Evolutionary conservation across 2,888 invertebrate genomes (phyloP).

Genomic region (Hypena proboscidalis): DNA sequence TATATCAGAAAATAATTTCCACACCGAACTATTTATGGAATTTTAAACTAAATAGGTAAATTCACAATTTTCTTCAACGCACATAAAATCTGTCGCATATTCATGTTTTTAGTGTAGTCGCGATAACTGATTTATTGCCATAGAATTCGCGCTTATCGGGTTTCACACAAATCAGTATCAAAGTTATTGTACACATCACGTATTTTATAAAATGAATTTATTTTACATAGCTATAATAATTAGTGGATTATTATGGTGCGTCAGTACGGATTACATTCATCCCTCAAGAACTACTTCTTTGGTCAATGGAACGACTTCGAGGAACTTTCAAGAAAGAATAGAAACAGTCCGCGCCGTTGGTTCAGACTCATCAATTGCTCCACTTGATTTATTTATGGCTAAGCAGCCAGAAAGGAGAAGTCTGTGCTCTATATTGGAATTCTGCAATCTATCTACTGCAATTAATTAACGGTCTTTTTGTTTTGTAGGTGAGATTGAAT

Average conservation of each 20-base stretch:
- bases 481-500: slow-evolving; percentile 40
- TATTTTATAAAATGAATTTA: slow-evolving; percentile 31
- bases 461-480: neutral
- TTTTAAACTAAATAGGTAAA: no score
- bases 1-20: no score
- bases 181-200: slow-evolving; percentile 39
- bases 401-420: slow-evolving; percentile 35
- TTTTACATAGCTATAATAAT: slow-evolving; percentile 10
- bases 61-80: no score
- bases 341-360: no score
- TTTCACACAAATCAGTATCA: slow-evolving; percentile 36
- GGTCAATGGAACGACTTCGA: no score
- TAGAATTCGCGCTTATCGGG: slow-evolving; percentile 51
- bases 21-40: no score
- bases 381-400: slow-evolving; percentile 38
- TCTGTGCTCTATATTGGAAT: slow-evolving; percentile 21
- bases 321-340: no score
- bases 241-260: slow-evolving; percentile 12
- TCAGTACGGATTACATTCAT: slow-evolving; percentile 47
- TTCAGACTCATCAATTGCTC: slow-evolving; percentile 14
- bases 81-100: slow-evolving; percentile 14
- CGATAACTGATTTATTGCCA: slow-evolving; percentile 56
- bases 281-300: slow-evolving; percentile 42
- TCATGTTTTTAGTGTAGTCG: slow-evolving; percentile 31
- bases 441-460: slow-evolving; percentile 1